Evolutionary conservation across 2,797 vertebrate genomes (phyloP), one percentile per base, ranked within the genome.

Genomic region (Syndactyla subalaris): DNA sequence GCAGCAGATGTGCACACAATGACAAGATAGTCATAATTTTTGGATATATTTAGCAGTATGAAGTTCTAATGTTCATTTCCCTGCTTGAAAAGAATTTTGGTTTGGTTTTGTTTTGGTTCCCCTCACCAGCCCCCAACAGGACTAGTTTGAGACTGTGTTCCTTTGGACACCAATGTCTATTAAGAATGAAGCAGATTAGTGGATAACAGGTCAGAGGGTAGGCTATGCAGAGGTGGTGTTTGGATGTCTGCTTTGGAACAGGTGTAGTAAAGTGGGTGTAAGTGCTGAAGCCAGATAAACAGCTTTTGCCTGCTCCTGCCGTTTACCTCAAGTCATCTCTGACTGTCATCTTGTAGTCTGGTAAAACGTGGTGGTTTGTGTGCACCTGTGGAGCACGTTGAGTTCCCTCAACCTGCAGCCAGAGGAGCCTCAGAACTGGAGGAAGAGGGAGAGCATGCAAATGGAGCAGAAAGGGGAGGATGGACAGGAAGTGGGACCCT

Each of bases 301-400:
- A 58, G 29, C 34, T 32, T 20, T 45, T 6, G 5, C 13, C 32
- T 52, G 13, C 24, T 74, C 36, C 49, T 91, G 55, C 12, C 1
- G 0, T 41, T 74, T 85, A 29, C 58, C 32, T 78, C 7, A 14
- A 32, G 71, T 72, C 1, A 14, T 26, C 32, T 78, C 71, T 80
- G 55, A 15, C 46, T 18, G 11, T 63, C 17, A 1, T 51, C 43
- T 48, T 59, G 7, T 16, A 48, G 15, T 14, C 8, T 8, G 7
- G 17, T n/a, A 34, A 82, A 91, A 68, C 4, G 0, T 14, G 20
- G 0, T 26, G 10, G 39, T 39, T 34, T 14, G 0, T 59, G 49
- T 17, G 62, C 2, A 1, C 52, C 62, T 27, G 26, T 14, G 34
- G 30, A 59, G 27, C 0, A 1, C 15, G 27, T 6, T 62, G 45